Base-by-base conservation (phyloP, 2,797 vertebrate genomes). In the Sebastes itinus region DNA sequence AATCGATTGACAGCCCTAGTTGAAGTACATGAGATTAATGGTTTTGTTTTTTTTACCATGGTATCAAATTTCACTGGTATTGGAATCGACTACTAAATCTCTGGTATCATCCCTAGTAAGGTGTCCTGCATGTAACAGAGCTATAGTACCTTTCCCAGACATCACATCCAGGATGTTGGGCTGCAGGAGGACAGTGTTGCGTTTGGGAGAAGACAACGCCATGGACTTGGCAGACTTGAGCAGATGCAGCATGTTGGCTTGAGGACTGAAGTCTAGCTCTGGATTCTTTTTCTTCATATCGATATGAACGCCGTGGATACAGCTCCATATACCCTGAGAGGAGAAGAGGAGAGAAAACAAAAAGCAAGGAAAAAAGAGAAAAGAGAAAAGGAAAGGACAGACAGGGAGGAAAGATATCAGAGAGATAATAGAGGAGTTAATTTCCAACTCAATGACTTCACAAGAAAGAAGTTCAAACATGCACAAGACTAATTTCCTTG, bases 201-300 rank as follows among this genome's bases (percentile, higher is more conserved):
- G 96, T 89, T 99, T 98, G n/a, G 98, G 98, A 8, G 98, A 99
- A 42, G 97, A 97, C 85, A 97, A 85, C 74, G 97, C 97, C 64
- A 98, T 97, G 89, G 98, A 97, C 90, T 99, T 99, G 3, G 98
- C 97, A 0, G 98, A 97, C 92, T 97, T 97, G 55, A 99, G 95
- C 67, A 99, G 95, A 91, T 99, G 98, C 85, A 99, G 85, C 97
- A 99, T 99, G 93, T 99, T 99, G 76, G 97, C 97, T 93, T 99
- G 98, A 79, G 98, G 98, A 83, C 95, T 96, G 90, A 99, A 97
- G 88, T 94, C 97, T 83, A 99, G 96, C 88, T 97, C 97, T 0
- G 98, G 97, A 1, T 97, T 90, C 86, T 98, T 99, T 91, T 97
- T 99, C 89, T 99, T 99, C 93, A 99, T 97, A 69, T 99, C 98